Base-by-base conservation (phyloP, 2,888 invertebrate species). In the Thecocarcelia acutangulata region DNA sequence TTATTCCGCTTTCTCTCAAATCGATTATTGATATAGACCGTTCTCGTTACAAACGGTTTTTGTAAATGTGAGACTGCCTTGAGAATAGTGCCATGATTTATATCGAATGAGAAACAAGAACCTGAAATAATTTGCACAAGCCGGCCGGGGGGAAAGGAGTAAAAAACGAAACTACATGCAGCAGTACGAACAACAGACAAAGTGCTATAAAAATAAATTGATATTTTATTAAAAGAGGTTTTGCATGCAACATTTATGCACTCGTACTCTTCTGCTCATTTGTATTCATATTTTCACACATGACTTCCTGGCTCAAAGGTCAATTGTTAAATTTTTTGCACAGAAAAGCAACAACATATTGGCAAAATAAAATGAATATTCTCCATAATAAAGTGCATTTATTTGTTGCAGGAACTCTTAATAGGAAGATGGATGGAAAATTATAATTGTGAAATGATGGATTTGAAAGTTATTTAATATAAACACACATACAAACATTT, bases 171-270 rank as follows among this genome's bases (percentile, higher is more conserved):
- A 52, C 50, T 33, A 8, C 33, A 33, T 33, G 33, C 44, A 54
- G 13, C 61, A 66, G 61, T 48, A 44, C 19, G 24, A 75, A 56
- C 44, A 70, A 76, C 69, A 76, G 76, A 69, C 68, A 80, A 72
- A 79, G 76, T 83, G 73, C 72, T 69, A 73, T 76, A 64, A 83
- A 72, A 80, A 64, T 83, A 73, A 83, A 83, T 80, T 80, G 76
- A 83, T 83, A 83, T 80, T 80, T 80, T 80, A 80, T 83, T 83
- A 83, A 79, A 76, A 73, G 69, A 58, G 69, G 46, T 68, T 83
- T 75, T 74, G 59, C 63, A 77, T 77, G 69, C 63, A 77, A 66
- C 70, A 72, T 56, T 59, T 66, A 72, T 42, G 13, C 15, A 48
- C 28, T 54, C 61, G 50, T 59, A 33, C 52, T 21, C 12, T 33